phyloP scores from a whole-genome alignment of 2,113 vertebrate genomes.

The Pardalotus punctatus region DNA sequence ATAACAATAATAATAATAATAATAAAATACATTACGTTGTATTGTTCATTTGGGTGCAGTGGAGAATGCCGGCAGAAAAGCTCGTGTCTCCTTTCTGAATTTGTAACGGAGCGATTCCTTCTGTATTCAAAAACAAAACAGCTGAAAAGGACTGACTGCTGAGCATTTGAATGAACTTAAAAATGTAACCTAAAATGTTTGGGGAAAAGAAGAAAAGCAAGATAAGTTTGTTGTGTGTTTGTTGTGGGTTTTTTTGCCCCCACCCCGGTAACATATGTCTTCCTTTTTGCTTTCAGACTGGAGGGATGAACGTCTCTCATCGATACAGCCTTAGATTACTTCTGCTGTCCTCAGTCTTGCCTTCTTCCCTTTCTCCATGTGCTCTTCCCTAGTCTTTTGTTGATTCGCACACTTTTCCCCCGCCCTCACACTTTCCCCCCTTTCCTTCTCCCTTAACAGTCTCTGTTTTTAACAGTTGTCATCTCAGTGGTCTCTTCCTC shows the following conservation, averaged over 20 bases:
- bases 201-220: fast-evolving
- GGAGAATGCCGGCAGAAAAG: background rate
- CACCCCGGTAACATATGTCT: background rate
- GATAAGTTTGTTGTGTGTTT: background rate
- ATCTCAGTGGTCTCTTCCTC: background rate
- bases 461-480: background rate
- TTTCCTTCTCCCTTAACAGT: background rate
- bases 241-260: fast-evolving
- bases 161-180: background rate
- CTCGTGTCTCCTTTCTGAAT: background rate
- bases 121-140: background rate
- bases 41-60: background rate
- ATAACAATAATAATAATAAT: background rate
- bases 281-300: background rate
- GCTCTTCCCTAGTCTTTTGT: background rate
- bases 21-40: background rate
- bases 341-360: background rate
- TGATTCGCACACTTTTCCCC: background rate
- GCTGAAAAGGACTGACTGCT: background rate
- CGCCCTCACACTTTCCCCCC: background rate
- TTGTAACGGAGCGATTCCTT: background rate
- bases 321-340: background rate
- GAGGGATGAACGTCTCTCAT: background rate
- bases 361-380: background rate
- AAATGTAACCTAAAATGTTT: background rate